Conservation (phyloP, 2,797 vertebrate species). For the Halcyon chelicuti region DNA sequence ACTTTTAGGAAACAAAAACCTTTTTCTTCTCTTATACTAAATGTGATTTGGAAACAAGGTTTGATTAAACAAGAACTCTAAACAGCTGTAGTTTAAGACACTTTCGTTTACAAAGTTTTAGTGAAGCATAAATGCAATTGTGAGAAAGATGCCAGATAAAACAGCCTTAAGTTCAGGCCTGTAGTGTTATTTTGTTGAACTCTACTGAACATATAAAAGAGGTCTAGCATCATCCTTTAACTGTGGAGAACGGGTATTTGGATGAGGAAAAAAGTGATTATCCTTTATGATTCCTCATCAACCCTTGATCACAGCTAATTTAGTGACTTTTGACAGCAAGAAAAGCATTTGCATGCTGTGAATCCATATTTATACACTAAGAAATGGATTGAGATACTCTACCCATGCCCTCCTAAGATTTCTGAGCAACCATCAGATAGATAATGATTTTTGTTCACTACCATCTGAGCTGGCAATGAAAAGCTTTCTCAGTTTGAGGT, state of each 20-base stretch:
- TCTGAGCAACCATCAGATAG: neutral
- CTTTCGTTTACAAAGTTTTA: neutral
- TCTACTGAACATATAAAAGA: neutral
- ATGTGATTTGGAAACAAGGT: neutral
- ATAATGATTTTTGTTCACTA: neutral
- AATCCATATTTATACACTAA: conserved; percentile 16
- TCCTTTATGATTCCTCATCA: neutral
- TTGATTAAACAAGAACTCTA: neutral
- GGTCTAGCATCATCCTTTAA: neutral
- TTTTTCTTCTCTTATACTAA: neutral
- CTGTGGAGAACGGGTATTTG: neutral
- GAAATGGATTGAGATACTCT: neutral
- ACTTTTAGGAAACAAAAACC: neutral
- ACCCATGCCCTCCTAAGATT: neutral
- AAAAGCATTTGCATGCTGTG: conserved; percentile 5
- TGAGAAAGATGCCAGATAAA: neutral
- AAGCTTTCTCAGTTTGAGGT: neutral
- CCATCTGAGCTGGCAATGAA: neutral
- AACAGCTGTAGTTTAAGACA: neutral
- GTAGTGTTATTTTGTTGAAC: neutral
- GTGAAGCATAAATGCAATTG: neutral
- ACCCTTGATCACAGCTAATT: neutral
- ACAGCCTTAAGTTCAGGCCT: neutral
- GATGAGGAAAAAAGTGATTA: neutral
- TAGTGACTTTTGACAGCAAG: neutral